A percentile compares a stretch with the other conserved stretches of the same genome.
Conservation (phyloP, 64 coral and sea anemone genomes). For the Exaiptasia diaphana region DNA sequence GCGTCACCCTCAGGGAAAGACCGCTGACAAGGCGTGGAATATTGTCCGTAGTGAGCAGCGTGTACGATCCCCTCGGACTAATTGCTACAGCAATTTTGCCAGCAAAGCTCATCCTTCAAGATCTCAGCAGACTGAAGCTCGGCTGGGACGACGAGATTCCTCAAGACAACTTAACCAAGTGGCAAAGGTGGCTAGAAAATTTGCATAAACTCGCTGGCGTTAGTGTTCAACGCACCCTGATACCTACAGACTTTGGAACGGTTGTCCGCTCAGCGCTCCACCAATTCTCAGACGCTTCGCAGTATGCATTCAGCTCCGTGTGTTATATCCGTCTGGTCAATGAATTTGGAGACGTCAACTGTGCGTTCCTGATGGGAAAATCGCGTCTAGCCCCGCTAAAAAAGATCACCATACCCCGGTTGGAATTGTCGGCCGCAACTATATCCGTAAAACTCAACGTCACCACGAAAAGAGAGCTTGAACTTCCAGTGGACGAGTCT, state of each 20-base stretch:
- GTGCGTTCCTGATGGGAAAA: slow-evolving; percentile 39
- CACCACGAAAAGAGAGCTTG: slow-evolving; percentile 15
- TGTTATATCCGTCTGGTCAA: not conserved
- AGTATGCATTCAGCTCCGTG: not conserved
- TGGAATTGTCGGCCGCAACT: slow-evolving; percentile 51
- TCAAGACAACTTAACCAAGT: not conserved
- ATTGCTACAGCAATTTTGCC: slow-evolving; percentile 39
- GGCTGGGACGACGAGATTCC: slow-evolving; percentile 23
- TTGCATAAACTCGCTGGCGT: slow-evolving; percentile 20
- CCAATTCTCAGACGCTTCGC: slow-evolving; percentile 5
- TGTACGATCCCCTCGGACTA: slow-evolving; percentile 55
- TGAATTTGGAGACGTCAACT: not conserved
- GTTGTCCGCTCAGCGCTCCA: not conserved
- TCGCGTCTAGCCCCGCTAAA: slow-evolving; percentile 33
- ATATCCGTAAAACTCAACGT: slow-evolving; percentile 29
- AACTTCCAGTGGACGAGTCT: slow-evolving; percentile 7
- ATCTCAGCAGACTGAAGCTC: slow-evolving; percentile 19
- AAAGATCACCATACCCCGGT: slow-evolving; percentile 34
- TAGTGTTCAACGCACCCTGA: slow-evolving; percentile 16
- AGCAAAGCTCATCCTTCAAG: slow-evolving; percentile 44
- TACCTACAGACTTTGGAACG: slow-evolving; percentile 25
- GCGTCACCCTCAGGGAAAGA: slow-evolving; percentile 2
- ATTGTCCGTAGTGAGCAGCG: slow-evolving; percentile 14
- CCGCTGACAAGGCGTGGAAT: slow-evolving; percentile 19
- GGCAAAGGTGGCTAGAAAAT: slow-evolving; percentile 37